A percentile compares a stretch with the other conserved stretches of the same genome.
Evolutionary conservation across 2,797 vertebrate genomes (phyloP).

Genomic region (Sciurus carolinensis): DNA sequence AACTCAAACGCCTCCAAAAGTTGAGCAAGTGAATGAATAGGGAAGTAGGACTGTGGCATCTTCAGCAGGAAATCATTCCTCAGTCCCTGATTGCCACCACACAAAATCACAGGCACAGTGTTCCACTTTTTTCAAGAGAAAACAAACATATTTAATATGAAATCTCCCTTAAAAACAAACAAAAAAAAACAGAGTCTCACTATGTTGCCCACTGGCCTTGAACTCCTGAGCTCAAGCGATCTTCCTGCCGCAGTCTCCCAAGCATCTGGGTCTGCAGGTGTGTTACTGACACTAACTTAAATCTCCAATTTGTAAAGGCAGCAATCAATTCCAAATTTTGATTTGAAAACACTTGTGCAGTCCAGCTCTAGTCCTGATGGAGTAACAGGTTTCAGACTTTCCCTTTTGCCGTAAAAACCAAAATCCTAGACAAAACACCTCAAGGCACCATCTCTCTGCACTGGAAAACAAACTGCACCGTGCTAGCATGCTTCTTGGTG

Average conservation of each 20-base stretch:
- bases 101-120: not conserved
- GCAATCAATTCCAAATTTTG: not conserved
- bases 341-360: not conserved
- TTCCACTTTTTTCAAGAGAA: not conserved
- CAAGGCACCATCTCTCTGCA: not conserved
- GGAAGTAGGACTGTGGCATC: not conserved
- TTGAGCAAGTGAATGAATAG: not conserved
- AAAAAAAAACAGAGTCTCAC: not conserved
- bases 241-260: not conserved
- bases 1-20: not conserved
- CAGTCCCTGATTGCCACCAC: not conserved
- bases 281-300: not conserved
- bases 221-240: not conserved
- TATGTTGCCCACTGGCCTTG: not conserved
- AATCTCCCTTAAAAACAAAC: not conserved
- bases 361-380: not conserved
- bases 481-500: too few relatives aligned
- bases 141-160: not conserved
- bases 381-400: not conserved
- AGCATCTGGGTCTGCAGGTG: not conserved
- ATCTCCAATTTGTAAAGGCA: conserved; percentile 9
- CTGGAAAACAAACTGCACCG: not conserved
- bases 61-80: not conserved
- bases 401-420: not conserved
- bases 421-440: not conserved